phyloP scores from a whole-genome alignment of 2,888 invertebrate species.

The Dynastes maya region DNA sequence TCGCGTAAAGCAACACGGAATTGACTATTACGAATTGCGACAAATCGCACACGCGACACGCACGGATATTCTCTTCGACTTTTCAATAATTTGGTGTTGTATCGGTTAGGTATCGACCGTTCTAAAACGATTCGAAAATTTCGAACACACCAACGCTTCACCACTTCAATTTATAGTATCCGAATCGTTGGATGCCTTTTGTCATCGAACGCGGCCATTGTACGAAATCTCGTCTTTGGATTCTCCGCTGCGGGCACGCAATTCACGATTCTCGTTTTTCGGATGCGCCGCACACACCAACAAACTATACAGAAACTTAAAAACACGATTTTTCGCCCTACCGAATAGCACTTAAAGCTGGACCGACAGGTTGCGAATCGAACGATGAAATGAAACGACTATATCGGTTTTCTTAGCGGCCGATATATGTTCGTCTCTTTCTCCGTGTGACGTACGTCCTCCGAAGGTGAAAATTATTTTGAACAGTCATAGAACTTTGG shows the following conservation, averaged over 20 bases:
- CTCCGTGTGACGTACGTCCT: conserved; percentile 54
- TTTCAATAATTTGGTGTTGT: background rate
- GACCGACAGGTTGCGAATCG: conserved; percentile 58
- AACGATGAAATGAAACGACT: conserved; percentile 55
- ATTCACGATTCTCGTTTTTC: too few species aligned
- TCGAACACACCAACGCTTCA: conserved; percentile 13
- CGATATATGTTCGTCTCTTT: conserved; percentile 54
- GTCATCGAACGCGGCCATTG: conserved; percentile 1
- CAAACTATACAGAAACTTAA: background rate
- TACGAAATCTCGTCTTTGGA: background rate
- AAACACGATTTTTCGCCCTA: conserved; percentile 3
- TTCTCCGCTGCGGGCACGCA: too few species aligned
- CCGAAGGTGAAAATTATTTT: conserved; percentile 57
- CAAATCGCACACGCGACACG: background rate
- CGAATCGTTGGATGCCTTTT: conserved; percentile 12
- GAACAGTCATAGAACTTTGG: conserved; percentile 60
- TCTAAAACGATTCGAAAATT: conserved; percentile 1
- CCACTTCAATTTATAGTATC: conserved; percentile 8
- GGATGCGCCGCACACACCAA: background rate
- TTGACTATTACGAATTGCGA: background rate
- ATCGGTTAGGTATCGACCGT: background rate
- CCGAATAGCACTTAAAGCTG: conserved; percentile 51
- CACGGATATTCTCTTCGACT: background rate
- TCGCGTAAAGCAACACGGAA: background rate
- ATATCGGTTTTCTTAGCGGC: conserved; percentile 35